Conservation (phyloP, 1,140 invertebrate species). For the Drosophila mojavensis region DNA sequence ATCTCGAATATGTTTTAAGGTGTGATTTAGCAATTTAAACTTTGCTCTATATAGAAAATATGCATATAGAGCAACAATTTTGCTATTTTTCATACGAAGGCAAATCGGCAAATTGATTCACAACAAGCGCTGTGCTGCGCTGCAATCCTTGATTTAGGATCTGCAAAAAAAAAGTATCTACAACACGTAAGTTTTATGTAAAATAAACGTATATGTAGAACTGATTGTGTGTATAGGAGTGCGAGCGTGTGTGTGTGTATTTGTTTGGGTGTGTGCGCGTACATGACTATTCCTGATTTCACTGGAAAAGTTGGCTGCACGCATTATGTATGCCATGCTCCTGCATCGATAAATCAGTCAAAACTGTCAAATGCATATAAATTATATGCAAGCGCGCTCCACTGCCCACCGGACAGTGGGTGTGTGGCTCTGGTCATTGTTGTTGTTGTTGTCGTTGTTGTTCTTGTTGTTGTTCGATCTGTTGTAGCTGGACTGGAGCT, state of each 20-base stretch:
- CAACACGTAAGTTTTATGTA: conserved; percentile 58
- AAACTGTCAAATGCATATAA: conserved; percentile 82
- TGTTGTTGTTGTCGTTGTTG: neutral
- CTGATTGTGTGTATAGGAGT: neutral
- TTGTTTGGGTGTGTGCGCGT: conserved; percentile 24
- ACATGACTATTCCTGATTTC: conserved; percentile 75
- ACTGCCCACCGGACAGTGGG: conserved; percentile 49
- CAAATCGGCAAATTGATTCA: conserved; percentile 30
- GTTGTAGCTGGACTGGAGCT: conserved; percentile 11
- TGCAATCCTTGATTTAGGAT: conserved; percentile 20
- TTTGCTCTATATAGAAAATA: neutral
- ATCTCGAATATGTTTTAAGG: too few relatives aligned
- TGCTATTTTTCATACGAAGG: neutral
- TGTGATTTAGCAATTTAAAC: too few relatives aligned
- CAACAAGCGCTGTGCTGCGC: conserved; percentile 8
- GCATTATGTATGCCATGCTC: conserved; percentile 80
- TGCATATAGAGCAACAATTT: neutral
- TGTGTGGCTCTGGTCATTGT: conserved; percentile 14
- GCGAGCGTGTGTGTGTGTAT: conserved; percentile 8
- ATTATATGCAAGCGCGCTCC: conserved; percentile 75
- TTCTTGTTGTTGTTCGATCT: neutral
- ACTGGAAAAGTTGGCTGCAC: conserved; percentile 71
- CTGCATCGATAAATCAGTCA: conserved; percentile 81
- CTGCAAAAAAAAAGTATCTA: conserved; percentile 42
- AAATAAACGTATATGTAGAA: conserved; percentile 51